Evolutionary conservation across 2,113 vertebrate genomes (phyloP).

Genomic region (Acanthisitta chloris): DNA sequence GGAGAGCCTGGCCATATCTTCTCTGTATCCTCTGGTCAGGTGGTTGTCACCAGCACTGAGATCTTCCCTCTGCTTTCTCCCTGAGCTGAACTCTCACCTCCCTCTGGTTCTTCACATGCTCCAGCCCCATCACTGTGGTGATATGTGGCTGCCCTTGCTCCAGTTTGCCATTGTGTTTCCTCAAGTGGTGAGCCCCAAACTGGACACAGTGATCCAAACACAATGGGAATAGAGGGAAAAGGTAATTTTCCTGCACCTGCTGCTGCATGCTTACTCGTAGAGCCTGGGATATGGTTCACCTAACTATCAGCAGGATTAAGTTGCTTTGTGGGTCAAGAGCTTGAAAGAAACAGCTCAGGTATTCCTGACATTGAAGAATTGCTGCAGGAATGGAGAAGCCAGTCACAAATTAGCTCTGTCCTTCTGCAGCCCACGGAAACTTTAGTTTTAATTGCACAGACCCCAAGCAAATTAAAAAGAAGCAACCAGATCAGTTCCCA

Average conservation of each 20-base stretch:
- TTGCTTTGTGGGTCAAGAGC: background rate
- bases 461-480: slow-evolving; percentile 46
- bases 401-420: slow-evolving; percentile 19
- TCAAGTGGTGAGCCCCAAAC: background rate
- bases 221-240: background rate
- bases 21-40: background rate
- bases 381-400: background rate
- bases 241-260: background rate
- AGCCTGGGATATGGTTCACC: background rate
- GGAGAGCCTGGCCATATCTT: background rate
- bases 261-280: background rate
- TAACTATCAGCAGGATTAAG: background rate
- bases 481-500: background rate
- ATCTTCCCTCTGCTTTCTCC: background rate
- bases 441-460: slow-evolving; percentile 50
- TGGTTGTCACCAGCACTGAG: background rate
- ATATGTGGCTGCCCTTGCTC: background rate
- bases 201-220: background rate
- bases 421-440: background rate
- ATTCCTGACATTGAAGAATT: slow-evolving; percentile 51
- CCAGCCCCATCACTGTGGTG: background rate
- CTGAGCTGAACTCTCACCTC: accelerated
- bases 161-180: too few relatives aligned
- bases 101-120: background rate
- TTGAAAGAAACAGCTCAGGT: background rate